Evolutionary conservation across 2,113 vertebrate genomes (phyloP), one percentile per base, ranked within the genome.

Genomic region (Channa maculata): DNA sequence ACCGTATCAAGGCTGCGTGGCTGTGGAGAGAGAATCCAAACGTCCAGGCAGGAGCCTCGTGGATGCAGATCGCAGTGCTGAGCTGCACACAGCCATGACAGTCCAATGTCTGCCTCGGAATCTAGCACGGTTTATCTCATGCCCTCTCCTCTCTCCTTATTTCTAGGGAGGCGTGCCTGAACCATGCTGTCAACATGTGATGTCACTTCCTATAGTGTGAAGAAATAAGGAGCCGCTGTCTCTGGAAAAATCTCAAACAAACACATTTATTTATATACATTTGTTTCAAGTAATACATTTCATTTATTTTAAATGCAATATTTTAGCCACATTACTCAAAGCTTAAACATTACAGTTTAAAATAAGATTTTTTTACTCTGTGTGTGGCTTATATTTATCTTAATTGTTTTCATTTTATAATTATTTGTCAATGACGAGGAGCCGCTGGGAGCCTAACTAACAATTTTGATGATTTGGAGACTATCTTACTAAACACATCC

Each of bases 201-300:
- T 93, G 91, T 95, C 91, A 94, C 89, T 94, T 94, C 91, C 91
- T 90, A 75, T 39, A 62, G 51, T 88, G 80, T 51, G 41, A 58
- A 87, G 53, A 75, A 57, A 79, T 71, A 44, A 82, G 43, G 48
- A 53, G 45, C 57, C 61, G 71, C 41, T 45, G 48, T 49, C 45
- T 63, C 45, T 84, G 36, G 34, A n/a, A 66, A 65, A 64, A 39
- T 50, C 36, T 12, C 2, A 63, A 55, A 59, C 33, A 13, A 45
- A 46, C 1, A 54, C 43, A 55, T 53, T 43, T 58, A 12, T 24
- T 24, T 24, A 24, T 24, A 1, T 24, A 1, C 24, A 24, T 24
- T 24, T 24, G 24, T 24, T 24, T 24, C 24, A 24, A 24, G 24
- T 24, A 1, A 24, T 24, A 24, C 1, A 24, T 24, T 24, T 24